Conservation (phyloP, 2,888 invertebrate species). For the Cinara cedri region DNA sequence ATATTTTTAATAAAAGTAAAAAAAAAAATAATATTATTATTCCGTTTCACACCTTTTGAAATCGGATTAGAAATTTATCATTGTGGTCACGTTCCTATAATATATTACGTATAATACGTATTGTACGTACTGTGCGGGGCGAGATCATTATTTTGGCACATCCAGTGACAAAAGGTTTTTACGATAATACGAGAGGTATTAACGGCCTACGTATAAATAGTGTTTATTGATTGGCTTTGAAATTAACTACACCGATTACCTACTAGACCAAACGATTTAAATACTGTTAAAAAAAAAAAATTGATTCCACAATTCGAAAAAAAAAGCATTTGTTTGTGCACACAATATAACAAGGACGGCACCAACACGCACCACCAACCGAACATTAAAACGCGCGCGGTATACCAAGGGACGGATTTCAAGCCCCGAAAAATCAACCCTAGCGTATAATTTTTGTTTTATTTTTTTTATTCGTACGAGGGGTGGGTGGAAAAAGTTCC, state of each 20-base stretch:
- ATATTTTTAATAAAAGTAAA: background rate
- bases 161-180: slow-evolving; percentile 12
- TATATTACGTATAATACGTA: background rate
- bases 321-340: slow-evolving; percentile 30
- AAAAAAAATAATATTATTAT: background rate
- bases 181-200: slow-evolving; percentile 36
- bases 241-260: slow-evolving; percentile 44
- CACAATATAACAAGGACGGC: background rate
- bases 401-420: slow-evolving; percentile 29
- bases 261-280: slow-evolving; percentile 40
- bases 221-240: slow-evolving; percentile 54
- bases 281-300: slow-evolving; percentile 29
- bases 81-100: slow-evolving; percentile 27
- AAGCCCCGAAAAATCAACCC: slow-evolving; percentile 50
- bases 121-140: background rate
- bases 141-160: slow-evolving; percentile 25
- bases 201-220: slow-evolving; percentile 2
- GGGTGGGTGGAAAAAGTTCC: slow-evolving; percentile 52
- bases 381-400: slow-evolving; percentile 1
- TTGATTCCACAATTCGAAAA: slow-evolving; percentile 37
- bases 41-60: background rate
- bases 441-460: slow-evolving; percentile 51
- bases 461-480: slow-evolving; percentile 5
- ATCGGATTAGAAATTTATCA: background rate
- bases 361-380: slow-evolving; percentile 43